Conservation (phyloP, 2,113 vertebrate genomes). For the Silurus meridionalis region DNA sequence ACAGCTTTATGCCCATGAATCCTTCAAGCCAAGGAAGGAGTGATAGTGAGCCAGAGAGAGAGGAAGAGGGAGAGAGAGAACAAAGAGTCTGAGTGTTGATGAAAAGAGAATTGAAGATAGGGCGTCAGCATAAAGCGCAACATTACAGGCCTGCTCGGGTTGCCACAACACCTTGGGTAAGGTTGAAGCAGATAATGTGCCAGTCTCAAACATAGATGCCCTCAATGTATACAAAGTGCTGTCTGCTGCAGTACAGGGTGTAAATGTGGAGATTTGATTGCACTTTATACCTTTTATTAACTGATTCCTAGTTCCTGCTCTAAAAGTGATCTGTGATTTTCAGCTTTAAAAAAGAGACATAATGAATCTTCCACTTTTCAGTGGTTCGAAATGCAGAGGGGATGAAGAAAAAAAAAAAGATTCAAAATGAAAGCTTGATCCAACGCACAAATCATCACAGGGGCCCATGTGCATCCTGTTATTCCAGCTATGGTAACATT, state of each 20-base stretch:
- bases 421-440: neutral
- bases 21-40: neutral
- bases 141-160: neutral
- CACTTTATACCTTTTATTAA: neutral
- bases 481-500: neutral
- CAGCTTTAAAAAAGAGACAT: neutral
- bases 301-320: neutral
- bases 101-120: constrained; percentile 8
- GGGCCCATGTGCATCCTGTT: neutral
- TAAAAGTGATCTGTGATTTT: neutral
- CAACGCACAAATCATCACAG: neutral
- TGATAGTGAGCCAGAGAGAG: neutral
- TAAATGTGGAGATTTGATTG: neutral
- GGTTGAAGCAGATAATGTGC: neutral
- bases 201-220: neutral
- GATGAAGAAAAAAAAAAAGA: neutral
- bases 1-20: constrained; percentile 2
- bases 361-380: neutral
- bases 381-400: neutral
- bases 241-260: neutral
- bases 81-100: constrained; percentile 21
- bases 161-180: constrained; percentile 2
- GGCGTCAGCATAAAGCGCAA: constrained; percentile 23
- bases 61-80: neutral
- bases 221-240: neutral